Evolutionary conservation across 2,113 vertebrate genomes (phyloP), one percentile per base, ranked within the genome.

Genomic region (Strix aluco): DNA sequence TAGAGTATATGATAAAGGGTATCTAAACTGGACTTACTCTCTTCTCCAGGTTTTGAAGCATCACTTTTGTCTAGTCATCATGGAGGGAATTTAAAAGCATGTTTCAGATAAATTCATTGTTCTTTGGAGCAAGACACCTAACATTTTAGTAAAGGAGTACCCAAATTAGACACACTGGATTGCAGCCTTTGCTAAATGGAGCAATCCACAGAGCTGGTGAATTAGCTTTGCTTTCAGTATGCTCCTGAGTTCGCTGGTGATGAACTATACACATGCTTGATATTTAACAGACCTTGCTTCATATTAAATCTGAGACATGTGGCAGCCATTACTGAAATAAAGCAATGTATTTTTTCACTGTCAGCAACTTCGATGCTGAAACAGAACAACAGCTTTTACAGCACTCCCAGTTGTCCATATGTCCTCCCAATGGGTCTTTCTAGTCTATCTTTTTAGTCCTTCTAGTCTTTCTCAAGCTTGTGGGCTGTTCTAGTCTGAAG

Each of bases 281-380:
- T 95, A 69, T 67, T 89, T 94, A 96, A 81, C 92, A 97, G 94
- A 92, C 65, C 44, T 91, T 72, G 27, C 57, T 55, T 87, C 3
- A 0, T 87, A 67, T 81, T 84, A 74, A 65, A 54, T 91, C 38
- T 79, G 69, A 81, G 75, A 74, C 95, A 96, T 80, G 86, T 95
- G 95, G 92, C 94, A 96, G 80, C 67, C 74, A 90, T 96, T 93
- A 95, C 44, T 52, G 75, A 88, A 59, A 70, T 36, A n/a, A 92
- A 95, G 83, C 12, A 47, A 40, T 34, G 30, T 47, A 49, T 83
- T 93, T 94, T 80, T 92, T n/a, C 69, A 71, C 52, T 4, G 8
- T 92, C 88, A 96, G 83, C 78, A 89, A 4, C 66, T 81, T 74
- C 2, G 5, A 91, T n/a, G 55, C 30, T 85, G 72, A 91, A 96